Percentiles rank a stretch among this genome's conserved stretches.
These are phyloP conservation scores for Albula goreensis DNA, from an alignment of 2,113 vertebrate species.

Conservation along the genomic window DNA sequence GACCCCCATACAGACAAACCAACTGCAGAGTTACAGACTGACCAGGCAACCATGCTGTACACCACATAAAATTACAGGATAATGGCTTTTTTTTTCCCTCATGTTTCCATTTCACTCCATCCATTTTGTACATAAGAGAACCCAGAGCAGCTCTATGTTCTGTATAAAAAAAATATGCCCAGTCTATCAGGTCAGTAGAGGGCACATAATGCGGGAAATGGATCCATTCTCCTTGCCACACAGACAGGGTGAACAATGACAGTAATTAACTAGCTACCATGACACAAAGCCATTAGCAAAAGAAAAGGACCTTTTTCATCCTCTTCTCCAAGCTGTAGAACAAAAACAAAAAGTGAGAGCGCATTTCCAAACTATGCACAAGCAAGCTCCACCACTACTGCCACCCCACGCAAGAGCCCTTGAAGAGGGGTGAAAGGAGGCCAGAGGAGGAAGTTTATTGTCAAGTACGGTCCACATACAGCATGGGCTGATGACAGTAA, in stretches of 20 bases:
- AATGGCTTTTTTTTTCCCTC: neutral
- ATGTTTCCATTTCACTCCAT: neutral
- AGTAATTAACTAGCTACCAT: conserved; percentile 47
- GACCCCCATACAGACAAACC: too few relatives aligned
- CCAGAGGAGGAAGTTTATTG: neutral
- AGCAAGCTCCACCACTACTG: neutral
- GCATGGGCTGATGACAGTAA: neutral
- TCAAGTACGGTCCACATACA: neutral
- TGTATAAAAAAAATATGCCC: neutral
- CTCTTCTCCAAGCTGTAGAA: conserved; percentile 10
- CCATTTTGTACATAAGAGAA: neutral
- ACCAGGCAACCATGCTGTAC: too few relatives aligned
- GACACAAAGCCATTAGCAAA: conserved; percentile 49
- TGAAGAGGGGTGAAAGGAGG: neutral
- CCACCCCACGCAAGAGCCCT: neutral
- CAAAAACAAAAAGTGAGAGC: neutral
- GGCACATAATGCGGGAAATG: conserved; percentile 48
- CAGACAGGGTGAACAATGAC: conserved; percentile 36
- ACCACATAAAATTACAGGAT: neutral
- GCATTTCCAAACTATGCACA: neutral
- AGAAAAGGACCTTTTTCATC: conserved; percentile 39
- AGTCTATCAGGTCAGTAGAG: conserved; percentile 21
- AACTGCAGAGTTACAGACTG: too few relatives aligned
- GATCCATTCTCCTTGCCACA: conserved; percentile 43
- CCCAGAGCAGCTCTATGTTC: neutral